Base-by-base conservation (phyloP, 2,888 invertebrate species). In the Leucania comma region DNA sequence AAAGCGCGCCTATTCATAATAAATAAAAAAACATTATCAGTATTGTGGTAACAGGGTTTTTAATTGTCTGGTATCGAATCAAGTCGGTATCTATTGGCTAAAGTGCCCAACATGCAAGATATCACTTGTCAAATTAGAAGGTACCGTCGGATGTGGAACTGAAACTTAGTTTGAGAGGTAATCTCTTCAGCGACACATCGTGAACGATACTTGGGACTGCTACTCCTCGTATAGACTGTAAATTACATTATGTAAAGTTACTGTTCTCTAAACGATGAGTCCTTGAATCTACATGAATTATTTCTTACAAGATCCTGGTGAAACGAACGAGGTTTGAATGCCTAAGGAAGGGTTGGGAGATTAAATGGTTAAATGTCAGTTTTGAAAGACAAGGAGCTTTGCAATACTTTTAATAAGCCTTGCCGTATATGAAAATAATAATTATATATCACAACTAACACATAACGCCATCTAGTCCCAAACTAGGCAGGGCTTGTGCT, bases 71-170 rank as follows among this genome's bases (percentile, higher is more conserved):
- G 60, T 53, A 73, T 78, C 56, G 60, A 70, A 75, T 80, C 67
- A 64, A 62, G 48, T 56, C 57, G 35, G 35, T 56, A 24, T 64
- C 20, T 54, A 66, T 66, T 29, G 48, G 35, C 60, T 77, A 58
- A 57, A 74, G 72, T 78, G 77, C 71, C 82, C 60, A 57, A 68
- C 60, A 71, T 78, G 79, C 80, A 77, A 78, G 72, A 56, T 75
- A 73, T 88, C 88, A 80, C 79, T 54, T 75, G 89, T 89, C 89
- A 72, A 83, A 85, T 89, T 88, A 89, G 48, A 68, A 74, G 70
- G 59, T 72, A 75, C 68, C 63, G 72, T 78, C 72, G 69, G 59
- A 65, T 74, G 59, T 77, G 72, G 78, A 79, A 85, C 76, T 79
- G 65, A 68, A 75, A 72, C 77, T 69, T 72, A 79, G 62, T 83